Percentiles rank a stretch among this genome's conserved stretches.
Conservation (phyloP, 2,797 vertebrate genomes). For the Syngnathus acus region DNA sequence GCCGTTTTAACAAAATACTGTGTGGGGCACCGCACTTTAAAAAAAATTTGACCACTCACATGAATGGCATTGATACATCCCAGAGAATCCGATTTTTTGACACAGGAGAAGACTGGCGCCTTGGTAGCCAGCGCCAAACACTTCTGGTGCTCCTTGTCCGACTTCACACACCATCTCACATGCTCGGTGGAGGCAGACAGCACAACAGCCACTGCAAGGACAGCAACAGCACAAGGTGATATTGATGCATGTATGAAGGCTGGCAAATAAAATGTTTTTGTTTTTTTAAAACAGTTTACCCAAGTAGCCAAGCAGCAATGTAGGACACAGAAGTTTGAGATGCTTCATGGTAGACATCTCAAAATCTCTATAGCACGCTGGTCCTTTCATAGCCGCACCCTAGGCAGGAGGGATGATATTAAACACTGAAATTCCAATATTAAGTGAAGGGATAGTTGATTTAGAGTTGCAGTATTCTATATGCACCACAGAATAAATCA, state of each 20-base stretch:
- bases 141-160: constrained; percentile 43
- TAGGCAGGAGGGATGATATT: not conserved
- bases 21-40: too few species aligned
- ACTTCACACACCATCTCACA: constrained; percentile 64
- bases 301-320: constrained; percentile 51
- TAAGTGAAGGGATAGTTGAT: too few species aligned
- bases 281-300: constrained; percentile 45
- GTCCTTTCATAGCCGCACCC: constrained; percentile 56
- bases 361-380: constrained; percentile 18
- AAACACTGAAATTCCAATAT: too few species aligned
- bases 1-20: too few species aligned
- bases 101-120: constrained; percentile 34
- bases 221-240: too few species aligned
- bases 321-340: constrained; percentile 23
- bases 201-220: constrained; percentile 27
- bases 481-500: too few species aligned
- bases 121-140: constrained; percentile 27
- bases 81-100: not conserved
- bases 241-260: too few species aligned
- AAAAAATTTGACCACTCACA: constrained; percentile 35
- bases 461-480: too few species aligned
- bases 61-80: constrained; percentile 59
- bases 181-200: constrained; percentile 18
- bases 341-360: constrained; percentile 58
- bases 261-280: too few species aligned